phyloP scores from a whole-genome alignment of 2,113 vertebrate species.

The Maccullochella peelii region DNA sequence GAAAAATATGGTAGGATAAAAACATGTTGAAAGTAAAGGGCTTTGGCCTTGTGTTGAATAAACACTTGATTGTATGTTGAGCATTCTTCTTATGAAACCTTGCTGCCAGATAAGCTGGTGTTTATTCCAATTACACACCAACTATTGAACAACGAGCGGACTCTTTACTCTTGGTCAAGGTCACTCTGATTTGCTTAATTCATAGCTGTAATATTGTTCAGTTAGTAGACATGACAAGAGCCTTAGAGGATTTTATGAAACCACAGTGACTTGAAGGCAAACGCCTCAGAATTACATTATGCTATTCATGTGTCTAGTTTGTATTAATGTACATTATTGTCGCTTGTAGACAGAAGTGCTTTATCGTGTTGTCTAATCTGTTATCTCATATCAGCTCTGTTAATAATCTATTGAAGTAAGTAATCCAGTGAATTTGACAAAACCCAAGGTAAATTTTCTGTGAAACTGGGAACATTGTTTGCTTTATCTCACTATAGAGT shows the following conservation, averaged over 20 bases:
- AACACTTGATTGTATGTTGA: conserved; percentile 65
- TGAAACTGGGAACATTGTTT: conserved; percentile 3
- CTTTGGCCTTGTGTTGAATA: conserved; percentile 74
- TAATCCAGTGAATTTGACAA: conserved; percentile 8
- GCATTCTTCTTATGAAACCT: conserved; percentile 63
- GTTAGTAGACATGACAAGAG: conserved; percentile 47
- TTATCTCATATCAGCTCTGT: conserved; percentile 13
- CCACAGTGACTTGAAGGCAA: conserved; percentile 56
- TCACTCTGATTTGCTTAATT: conserved; percentile 61
- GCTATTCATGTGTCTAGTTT: conserved; percentile 35
- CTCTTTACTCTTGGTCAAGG: conserved; percentile 71
- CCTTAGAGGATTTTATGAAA: conserved; percentile 67
- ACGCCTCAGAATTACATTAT: conserved; percentile 50
- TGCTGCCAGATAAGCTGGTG: conserved; percentile 73
- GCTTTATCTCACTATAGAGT: not conserved
- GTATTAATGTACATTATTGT: conserved; percentile 38
- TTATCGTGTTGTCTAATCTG: not conserved
- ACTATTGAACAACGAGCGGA: conserved; percentile 41
- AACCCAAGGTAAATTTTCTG: not conserved
- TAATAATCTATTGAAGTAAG: conserved; percentile 8
- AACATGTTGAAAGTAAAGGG: conserved; percentile 67
- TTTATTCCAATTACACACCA: conserved; percentile 77
- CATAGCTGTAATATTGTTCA: conserved; percentile 56
- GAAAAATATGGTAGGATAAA: conserved; percentile 66
- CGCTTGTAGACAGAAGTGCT: not conserved